Evolutionary conservation across 2,797 vertebrate genomes (phyloP).

Genomic region (Podarcis siculus): DNA sequence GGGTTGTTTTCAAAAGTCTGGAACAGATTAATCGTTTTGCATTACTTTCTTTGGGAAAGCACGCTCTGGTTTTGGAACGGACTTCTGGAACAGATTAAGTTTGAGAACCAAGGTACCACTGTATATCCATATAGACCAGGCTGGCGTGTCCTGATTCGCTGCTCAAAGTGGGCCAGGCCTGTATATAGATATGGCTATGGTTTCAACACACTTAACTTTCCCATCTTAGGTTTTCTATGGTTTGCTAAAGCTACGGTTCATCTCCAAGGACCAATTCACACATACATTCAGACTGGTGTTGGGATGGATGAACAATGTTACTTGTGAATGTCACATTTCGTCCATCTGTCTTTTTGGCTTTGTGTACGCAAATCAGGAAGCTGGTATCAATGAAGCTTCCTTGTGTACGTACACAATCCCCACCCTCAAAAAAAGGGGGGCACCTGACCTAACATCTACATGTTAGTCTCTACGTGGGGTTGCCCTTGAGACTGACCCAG

Average conservation of each 20-base stretch:
- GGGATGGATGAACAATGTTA: not conserved
- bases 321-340: not conserved
- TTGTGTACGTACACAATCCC: not conserved
- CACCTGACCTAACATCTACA: not conserved
- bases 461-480: not conserved
- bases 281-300: not conserved
- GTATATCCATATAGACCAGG: too few species aligned
- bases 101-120: too few species aligned
- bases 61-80: too few species aligned
- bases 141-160: too few species aligned
- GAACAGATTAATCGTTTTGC: too few species aligned
- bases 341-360: too few species aligned
- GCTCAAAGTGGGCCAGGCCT: too few species aligned
- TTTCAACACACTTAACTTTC: not conserved
- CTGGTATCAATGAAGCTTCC: not conserved
- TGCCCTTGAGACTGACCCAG: too few species aligned
- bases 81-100: too few species aligned
- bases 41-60: too few species aligned
- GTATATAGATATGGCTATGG: not conserved
- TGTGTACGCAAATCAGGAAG: not conserved
- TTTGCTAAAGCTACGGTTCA: not conserved
- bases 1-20: too few species aligned
- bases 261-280: not conserved
- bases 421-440: not conserved
- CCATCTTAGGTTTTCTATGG: not conserved